A percentile compares a stretch with the other conserved stretches of the same genome.
These are phyloP conservation scores for Heliconius himera DNA, from an alignment of 1,140 invertebrate species.

Conservation along the genomic window DNA sequence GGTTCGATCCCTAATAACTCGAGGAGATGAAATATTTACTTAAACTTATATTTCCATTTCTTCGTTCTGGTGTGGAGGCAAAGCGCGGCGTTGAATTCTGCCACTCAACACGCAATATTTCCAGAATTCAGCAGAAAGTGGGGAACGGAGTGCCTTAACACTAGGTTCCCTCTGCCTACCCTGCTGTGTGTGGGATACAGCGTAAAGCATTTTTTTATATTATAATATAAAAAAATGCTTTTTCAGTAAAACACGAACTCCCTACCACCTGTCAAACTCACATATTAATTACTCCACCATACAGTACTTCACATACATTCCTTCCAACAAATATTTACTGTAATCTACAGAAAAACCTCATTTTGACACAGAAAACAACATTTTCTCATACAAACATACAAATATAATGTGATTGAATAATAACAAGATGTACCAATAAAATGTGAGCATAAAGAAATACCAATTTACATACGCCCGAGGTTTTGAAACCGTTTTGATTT, in stretches of 20 bases:
- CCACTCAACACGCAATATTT: too few species aligned
- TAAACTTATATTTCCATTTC: too few species aligned
- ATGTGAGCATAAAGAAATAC: slow-evolving; percentile 53
- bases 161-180: too few species aligned
- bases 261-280: neutral
- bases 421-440: slow-evolving; percentile 55
- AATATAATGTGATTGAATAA: slow-evolving; percentile 41
- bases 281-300: neutral
- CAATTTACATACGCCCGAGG: slow-evolving; percentile 53
- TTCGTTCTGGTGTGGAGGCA: too few species aligned
- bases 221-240: neutral
- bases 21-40: too few species aligned
- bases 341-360: neutral
- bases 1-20: too few species aligned
- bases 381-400: neutral
- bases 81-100: too few species aligned
- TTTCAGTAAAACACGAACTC: neutral
- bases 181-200: too few species aligned
- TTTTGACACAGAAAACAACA: neutral
- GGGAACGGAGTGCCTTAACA: too few species aligned
- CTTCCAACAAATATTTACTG: neutral
- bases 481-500: slow-evolving; percentile 63
- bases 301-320: neutral
- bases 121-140: too few species aligned
- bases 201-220: too few species aligned